Evolutionary conservation across 2,113 vertebrate genomes (phyloP), one percentile per base, ranked within the genome.

Genomic region (Pongo pygmaeus): DNA sequence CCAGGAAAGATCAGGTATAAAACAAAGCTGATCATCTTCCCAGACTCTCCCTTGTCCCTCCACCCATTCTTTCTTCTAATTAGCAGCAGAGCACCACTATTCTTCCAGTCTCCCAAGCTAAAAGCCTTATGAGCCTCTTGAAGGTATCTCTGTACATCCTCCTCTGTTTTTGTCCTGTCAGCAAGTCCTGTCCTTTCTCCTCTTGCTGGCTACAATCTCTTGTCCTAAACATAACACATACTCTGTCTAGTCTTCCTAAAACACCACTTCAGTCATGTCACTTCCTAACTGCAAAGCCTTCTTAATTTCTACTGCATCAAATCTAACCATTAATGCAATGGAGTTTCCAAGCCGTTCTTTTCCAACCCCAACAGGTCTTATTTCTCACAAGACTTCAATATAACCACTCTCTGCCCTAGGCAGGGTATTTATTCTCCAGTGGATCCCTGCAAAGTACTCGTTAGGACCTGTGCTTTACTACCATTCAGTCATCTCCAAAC

Each of bases 381-480:
- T 35, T 84, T 97, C 61, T 91, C 72, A 43, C 3, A 90, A 95
- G 67, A 92, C 27, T 23, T 74, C 52, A 96, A 93, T 7, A 84
- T 7, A 84, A 7, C 38, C n/a, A 81, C 7, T 32, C n/a, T 92
- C n/a, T 95, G 72, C 32, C n/a, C 55, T 35, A 74, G 18, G 72
- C 52, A 94, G 90, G 12, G 48, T 70, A 70, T 75, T 84, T 77
- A 77, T 80, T 84, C 50, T 86, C 61, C 70, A 75, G 20, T 40
- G 69, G 50, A 10, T 70, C 55, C 72, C 20, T 46, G 18, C 57
- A 92, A 95, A 91, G 27, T 61, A 84, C 32, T 89, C 22, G 1
- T 91, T 80, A 64, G 70, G 91, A 89, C 80, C n/a, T 86, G 12
- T 91, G 12, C 32, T 92, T 90, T 64, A 80, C 22, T 90, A 89